Base-by-base conservation (phyloP, 2,797 vertebrate genomes). In the Choloepus didactylus region DNA sequence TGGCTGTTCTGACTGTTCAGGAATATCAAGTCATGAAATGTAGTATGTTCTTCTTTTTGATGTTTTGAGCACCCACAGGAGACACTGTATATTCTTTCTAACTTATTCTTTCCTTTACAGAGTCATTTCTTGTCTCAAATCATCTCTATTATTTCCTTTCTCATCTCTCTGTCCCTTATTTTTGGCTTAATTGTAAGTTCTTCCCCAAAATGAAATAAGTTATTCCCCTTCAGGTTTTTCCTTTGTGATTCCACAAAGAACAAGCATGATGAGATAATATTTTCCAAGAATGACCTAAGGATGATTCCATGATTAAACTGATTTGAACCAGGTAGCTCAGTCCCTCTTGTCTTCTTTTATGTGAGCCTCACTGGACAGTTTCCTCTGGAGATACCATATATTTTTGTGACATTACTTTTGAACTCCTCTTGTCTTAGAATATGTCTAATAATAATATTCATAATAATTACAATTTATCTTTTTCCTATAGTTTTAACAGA, bases 41-140 rank as follows among this genome's bases (percentile, higher is more conserved):
- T 31, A 77, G 97, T 96, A 84, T 51, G 91, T 62, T 95, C n/a
- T 25, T 12, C 87, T 95, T 85, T 97, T 95, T 98, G 82, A 91
- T 81, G 83, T 94, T 82, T 96, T 41, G 38, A 73, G 81, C 9
- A 79, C 46, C 81, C 80, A 41, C 82, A 76, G 56, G 51, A 87
- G 54, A 91, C 10, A 54, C 2, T 86, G 44, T 70, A 25, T 69
- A 79, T 60, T 46, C 94, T 97, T 96, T 96, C 82, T 86, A 96
- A 95, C 79, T 97, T 93, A 92, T 80, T 95, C 96, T 35, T 92
- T 97, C 94, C 92, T 87, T 90, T 90, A 94, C 75, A 88, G 90
- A 5, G 5, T 66, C 88, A 70, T 87, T 95, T 89, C n/a, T 96
- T 95, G 84, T 94, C 91, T 96, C 66, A 89, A 41, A 35, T 62